Evolutionary conservation across 2,888 invertebrate species (phyloP).

Genomic region (Dryobota labecula): DNA sequence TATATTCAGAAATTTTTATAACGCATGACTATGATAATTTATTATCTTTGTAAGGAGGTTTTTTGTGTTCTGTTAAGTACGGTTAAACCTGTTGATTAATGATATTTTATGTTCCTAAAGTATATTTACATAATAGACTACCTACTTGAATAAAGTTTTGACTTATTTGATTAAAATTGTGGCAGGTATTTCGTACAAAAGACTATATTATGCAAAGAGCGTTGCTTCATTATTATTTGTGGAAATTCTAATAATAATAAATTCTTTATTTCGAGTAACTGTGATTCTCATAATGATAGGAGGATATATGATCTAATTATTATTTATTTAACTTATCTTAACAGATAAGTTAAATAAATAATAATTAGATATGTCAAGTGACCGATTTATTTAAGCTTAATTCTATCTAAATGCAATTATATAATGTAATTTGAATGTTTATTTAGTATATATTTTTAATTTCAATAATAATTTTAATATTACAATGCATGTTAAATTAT

Average conservation of each 20-base stretch:
- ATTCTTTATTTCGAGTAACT: background rate
- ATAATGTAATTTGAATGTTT: too few species aligned
- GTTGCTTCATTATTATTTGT: background rate
- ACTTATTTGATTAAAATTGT: background rate
- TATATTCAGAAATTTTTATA: constrained; percentile 29
- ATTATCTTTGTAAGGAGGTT: constrained; percentile 18
- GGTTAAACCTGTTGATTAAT: constrained; percentile 33
- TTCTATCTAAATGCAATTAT: too few species aligned
- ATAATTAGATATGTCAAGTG: too few species aligned
- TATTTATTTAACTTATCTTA: too few species aligned
- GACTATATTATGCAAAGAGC: background rate
- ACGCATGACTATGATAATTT: constrained; percentile 23
- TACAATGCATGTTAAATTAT: too few species aligned
- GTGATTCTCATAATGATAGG: background rate
- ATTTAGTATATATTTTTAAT: too few species aligned
- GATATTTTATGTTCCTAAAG: constrained; percentile 20
- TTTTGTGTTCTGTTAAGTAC: constrained; percentile 25
- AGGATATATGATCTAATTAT: too few species aligned
- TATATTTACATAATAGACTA: background rate
- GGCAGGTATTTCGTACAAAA: background rate
- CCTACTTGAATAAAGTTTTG: background rate
- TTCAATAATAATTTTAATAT: too few species aligned
- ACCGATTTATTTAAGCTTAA: too few species aligned
- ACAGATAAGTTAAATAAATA: too few species aligned
- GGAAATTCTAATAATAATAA: background rate